Evolutionary conservation across 2,888 invertebrate species (phyloP), one percentile per base, ranked within the genome.

Genomic region (Bombylius major): DNA sequence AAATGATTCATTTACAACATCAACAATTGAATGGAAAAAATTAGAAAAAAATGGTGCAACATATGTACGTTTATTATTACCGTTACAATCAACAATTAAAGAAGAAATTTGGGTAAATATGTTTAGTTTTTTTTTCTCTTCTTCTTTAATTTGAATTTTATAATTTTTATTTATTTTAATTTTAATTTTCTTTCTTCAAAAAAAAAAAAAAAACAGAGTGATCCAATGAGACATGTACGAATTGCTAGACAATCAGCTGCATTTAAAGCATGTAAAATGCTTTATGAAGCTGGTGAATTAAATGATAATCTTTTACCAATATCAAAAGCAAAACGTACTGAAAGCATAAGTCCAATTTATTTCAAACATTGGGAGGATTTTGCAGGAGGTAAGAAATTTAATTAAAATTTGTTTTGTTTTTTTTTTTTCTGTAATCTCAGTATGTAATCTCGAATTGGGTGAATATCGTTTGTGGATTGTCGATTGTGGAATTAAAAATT

Each of bases 181-280:
- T 4, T 50, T 50, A 32, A 42, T 47, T n/a, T n/a, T n/a, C n/a
- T n/a, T n/a, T n/a, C n/a, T n/a, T n/a, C n/a, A 32, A 8, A 44
- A 13, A 36, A 13, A 44, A 36, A 9, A 31, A 42, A 48, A 32
- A 14, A 48, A 23, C 65, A 86, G 84, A 85, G 92, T 5, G 67
- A 75, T 12, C 71, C 73, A 2, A 81, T 82, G 78, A 5, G 32
- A 0, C 78, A 66, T 42, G 71, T 81, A 56, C 81, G 79, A 62
- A 60, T 73, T 5, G 94, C 95, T 0, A 93, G 93, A 72, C 82
- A 87, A 63, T 84, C 89, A 0, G 93, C 86, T 0, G 94, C 93
- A 0, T 73, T 94, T 56, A 80, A 83, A 56, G 81, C 84, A 0
- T 93, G 93, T 68, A 79, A 81, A 55, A 68, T 73, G 62, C 75